Evolutionary conservation across 2,888 invertebrate genomes (phyloP), one percentile per base, ranked within the genome.

Genomic region (Bhutanitis thaidina): DNA sequence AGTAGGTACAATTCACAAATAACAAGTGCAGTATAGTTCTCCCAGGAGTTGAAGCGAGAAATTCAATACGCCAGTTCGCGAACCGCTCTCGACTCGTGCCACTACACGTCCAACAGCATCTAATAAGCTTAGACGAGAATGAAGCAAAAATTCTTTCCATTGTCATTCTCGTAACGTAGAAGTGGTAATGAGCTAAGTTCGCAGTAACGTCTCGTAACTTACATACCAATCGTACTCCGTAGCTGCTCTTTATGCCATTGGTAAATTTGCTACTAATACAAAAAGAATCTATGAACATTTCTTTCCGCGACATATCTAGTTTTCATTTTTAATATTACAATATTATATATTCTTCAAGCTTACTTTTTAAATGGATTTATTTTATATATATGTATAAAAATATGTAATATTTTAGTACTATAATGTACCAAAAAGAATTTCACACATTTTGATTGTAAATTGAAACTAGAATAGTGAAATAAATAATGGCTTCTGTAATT

Each of bases 181-280:
- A 64, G 69, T 77, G 77, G 88, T 88, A 87, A 88, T 89, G 88
- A 89, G 87, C 84, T 86, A 88, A 89, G 86, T 89, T 89, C 79
- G 76, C 80, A 71, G 84, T 85, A 82, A 84, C 79, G 79, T 78
- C 79, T 71, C 80, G 80, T 80, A 80, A 85, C 88, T 84, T 88
- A 87, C 88, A 87, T 87, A 87, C 84, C 85, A 85, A 87, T 86
- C 79, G 79, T 70, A 68, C 62, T 67, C 62, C 10, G 29, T 13
- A 20, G 34, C 20, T 38, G 34, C n/a, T 38, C 34, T 34, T 44
- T 37, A 35, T 15, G 7, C 12, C 12, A 34, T 34, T 12, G 13
- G 34, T 34, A 12, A 7, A 12, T 27, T 20, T 20, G 20, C 8
- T 7, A 1, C 7, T 4, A 27, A 8, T 27, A 8, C 27, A 27